These are phyloP conservation scores for Agrochola macilenta DNA, from an alignment of 2,888 invertebrate species.

Conservation along the genomic window DNA sequence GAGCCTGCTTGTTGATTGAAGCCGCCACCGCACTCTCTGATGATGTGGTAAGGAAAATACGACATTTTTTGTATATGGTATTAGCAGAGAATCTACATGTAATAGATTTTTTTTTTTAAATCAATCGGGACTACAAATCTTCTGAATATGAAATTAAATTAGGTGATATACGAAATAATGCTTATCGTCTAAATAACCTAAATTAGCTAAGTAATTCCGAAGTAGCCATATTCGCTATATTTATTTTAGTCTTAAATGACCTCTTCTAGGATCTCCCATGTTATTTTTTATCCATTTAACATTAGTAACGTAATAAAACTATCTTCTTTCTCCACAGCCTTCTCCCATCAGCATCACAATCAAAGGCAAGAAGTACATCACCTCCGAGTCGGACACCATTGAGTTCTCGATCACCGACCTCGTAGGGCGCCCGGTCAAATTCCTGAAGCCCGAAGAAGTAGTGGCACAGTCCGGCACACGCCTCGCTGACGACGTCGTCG, in stretches of 20 bases:
- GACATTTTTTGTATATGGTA: neutral
- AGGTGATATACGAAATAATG: neutral
- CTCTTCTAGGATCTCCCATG: neutral
- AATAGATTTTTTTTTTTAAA: neutral
- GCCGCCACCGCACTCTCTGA: conserved; percentile 93
- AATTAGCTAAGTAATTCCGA: neutral
- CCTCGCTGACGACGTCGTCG: conserved; percentile 93
- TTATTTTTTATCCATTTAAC: neutral
- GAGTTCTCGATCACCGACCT: conserved; percentile 94
- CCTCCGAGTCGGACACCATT: conserved; percentile 93
- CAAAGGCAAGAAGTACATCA: conserved; percentile 94
- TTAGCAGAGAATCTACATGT: neutral
- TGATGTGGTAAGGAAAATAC: conserved; percentile 90
- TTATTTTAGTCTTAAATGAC: too few relatives aligned
- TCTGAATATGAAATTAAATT: neutral
- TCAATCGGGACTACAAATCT: neutral
- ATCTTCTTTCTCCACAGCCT: conserved; percentile 83
- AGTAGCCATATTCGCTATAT: too few relatives aligned
- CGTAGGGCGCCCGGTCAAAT: conserved; percentile 92
- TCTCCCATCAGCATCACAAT: conserved; percentile 96
- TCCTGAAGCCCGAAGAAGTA: conserved; percentile 92
- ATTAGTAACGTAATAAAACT: neutral
- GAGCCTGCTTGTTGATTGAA: conserved; percentile 95
- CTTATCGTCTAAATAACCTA: neutral
- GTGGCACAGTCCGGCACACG: conserved; percentile 94